Evolutionary conservation across 1,140 invertebrate genomes (phyloP).

Genomic region (Brachionus rubens): DNA sequence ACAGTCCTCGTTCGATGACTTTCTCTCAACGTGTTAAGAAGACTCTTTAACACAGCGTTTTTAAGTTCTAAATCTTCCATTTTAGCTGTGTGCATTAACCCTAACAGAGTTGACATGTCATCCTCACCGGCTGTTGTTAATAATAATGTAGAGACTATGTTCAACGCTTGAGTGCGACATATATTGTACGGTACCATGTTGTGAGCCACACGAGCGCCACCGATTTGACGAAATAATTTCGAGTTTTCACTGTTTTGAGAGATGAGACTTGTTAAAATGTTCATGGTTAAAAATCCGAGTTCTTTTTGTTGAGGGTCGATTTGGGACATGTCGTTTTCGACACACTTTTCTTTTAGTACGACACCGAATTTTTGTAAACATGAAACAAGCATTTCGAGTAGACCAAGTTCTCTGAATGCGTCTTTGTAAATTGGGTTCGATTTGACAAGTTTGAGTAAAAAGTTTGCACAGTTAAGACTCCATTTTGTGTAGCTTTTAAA

Average conservation of each 20-base stretch:
- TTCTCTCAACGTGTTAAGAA: slow-evolving; percentile 81
- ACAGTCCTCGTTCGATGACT: slow-evolving; percentile 91
- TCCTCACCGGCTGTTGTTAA: slow-evolving; percentile 86
- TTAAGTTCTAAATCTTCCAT: slow-evolving; percentile 75
- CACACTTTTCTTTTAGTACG: slow-evolving; percentile 70
- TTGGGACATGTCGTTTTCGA: slow-evolving; percentile 49
- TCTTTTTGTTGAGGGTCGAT: slow-evolving; percentile 62
- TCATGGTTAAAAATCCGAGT: slow-evolving; percentile 78
- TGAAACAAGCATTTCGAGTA: slow-evolving; percentile 92
- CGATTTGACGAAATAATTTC: slow-evolving; percentile 80
- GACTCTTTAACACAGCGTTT: slow-evolving; percentile 81
- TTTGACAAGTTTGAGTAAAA: slow-evolving; percentile 77
- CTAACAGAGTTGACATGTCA: slow-evolving; percentile 84
- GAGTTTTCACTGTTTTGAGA: slow-evolving; percentile 79
- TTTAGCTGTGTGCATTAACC: slow-evolving; percentile 81
- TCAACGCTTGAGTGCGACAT: slow-evolving; percentile 75
- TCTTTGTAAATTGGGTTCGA: slow-evolving; percentile 90
- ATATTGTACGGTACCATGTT: slow-evolving; percentile 80
- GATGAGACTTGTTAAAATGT: slow-evolving; percentile 76
- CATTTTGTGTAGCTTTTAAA: slow-evolving; percentile 63
- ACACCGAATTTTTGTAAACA: slow-evolving; percentile 80
- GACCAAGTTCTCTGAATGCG: slow-evolving; percentile 93
- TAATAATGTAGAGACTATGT: slow-evolving; percentile 75
- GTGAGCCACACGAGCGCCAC: slow-evolving; percentile 82
- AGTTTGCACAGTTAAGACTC: slow-evolving; percentile 82